A percentile compares a stretch with the other conserved stretches of the same genome.
Evolutionary conservation across 1,140 invertebrate genomes (phyloP).

Genomic region (Ostrea denselamellosa): DNA sequence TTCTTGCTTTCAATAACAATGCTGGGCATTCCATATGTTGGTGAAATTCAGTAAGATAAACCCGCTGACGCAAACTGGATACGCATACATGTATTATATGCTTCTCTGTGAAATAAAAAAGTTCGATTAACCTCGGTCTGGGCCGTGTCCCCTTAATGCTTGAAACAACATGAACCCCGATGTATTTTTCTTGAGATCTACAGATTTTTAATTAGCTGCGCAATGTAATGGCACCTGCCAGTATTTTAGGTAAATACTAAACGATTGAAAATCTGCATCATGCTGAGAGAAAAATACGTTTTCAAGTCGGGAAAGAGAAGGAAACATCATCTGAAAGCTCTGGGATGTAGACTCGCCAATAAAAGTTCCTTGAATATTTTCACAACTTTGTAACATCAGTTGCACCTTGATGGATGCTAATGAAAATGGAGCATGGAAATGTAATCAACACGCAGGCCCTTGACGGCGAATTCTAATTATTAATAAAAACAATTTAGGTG

Average conservation of each 20-base stretch:
- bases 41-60: not conserved
- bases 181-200: conserved; percentile 20
- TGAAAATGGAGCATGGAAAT: conserved; percentile 37
- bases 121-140: conserved; percentile 14
- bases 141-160: not conserved
- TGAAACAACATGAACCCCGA: conserved; percentile 5
- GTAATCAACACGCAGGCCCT: conserved; percentile 3
- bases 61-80: conserved; percentile 13
- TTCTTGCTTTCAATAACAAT: not conserved
- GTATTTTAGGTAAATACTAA: conserved; percentile 24
- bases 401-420: conserved; percentile 34
- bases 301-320: not conserved
- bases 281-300: conserved; percentile 29
- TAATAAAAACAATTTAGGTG: conserved; percentile 1
- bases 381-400: conserved; percentile 33
- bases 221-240: conserved; percentile 36
- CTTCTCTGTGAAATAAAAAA: not conserved
- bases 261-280: conserved; percentile 30
- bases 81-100: not conserved
- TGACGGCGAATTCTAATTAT: conserved; percentile 30
- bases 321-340: not conserved
- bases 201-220: conserved; percentile 34
- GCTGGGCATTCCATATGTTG: not conserved
- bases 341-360: conserved; percentile 16
- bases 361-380: conserved; percentile 34